Conservation (phyloP, 2,888 invertebrate genomes). For the Mesopsocus fuscifrons region DNA sequence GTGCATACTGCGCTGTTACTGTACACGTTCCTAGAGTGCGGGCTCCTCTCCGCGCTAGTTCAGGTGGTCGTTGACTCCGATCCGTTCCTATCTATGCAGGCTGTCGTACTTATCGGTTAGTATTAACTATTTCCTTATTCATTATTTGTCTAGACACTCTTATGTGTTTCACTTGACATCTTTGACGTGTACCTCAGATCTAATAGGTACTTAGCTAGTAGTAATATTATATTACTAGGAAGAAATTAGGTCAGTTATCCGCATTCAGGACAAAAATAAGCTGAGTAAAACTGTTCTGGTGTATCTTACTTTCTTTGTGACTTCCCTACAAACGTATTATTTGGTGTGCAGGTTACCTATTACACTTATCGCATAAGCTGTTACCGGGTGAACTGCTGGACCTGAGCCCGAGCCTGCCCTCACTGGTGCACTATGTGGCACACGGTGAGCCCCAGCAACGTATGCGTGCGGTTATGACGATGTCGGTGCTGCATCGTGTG, state of each 20-base stretch:
- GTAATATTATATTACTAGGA: too few species aligned
- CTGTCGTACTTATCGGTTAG: constrained; percentile 66
- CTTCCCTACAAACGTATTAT: too few species aligned
- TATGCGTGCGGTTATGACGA: constrained; percentile 55
- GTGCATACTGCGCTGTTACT: constrained; percentile 78
- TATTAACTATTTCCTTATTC: background rate
- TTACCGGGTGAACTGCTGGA: constrained; percentile 75
- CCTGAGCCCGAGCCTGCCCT: constrained; percentile 64
- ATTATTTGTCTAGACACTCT: background rate
- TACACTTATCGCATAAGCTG: constrained; percentile 69
- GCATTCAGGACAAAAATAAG: background rate
- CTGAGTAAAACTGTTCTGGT: too few species aligned
- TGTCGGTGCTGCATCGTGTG: constrained; percentile 58
- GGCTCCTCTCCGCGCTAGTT: constrained; percentile 70
- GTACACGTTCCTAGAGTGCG: constrained; percentile 72
- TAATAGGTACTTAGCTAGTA: too few species aligned
- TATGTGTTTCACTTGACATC: too few species aligned
- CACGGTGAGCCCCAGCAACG: constrained; percentile 28
- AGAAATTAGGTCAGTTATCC: too few species aligned
- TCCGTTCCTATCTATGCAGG: constrained; percentile 74
- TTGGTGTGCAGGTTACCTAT: too few species aligned
- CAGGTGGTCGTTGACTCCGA: constrained; percentile 84
- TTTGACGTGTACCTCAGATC: too few species aligned
- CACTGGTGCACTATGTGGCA: constrained; percentile 60
- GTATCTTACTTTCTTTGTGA: too few species aligned